These are phyloP conservation scores for Eudyptes chrysolophus DNA, from an alignment of 2,113 vertebrate genomes.

Conservation along the genomic window DNA sequence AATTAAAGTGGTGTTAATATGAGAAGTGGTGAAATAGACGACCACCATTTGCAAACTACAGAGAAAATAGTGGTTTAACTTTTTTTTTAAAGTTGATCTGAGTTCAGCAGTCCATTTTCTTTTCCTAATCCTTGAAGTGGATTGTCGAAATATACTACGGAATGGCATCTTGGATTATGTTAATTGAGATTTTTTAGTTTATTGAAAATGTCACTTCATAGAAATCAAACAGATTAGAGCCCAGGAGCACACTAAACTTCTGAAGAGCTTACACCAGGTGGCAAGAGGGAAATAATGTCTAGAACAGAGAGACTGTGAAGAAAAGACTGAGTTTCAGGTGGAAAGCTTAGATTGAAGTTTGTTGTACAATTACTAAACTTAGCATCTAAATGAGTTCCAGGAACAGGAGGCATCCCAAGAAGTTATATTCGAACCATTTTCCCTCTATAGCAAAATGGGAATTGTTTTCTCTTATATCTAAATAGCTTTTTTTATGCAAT, in stretches of 20 bases:
- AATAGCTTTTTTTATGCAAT: not conserved
- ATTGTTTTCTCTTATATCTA: not conserved
- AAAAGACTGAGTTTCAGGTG: not conserved
- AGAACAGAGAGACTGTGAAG: not conserved
- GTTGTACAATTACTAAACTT: not conserved
- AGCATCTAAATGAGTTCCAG: not conserved
- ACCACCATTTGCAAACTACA: not conserved
- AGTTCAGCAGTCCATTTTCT: not conserved
- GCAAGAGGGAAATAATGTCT: not conserved
- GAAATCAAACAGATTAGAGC: conserved; percentile 3
- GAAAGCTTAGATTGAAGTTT: not conserved
- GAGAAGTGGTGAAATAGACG: not conserved
- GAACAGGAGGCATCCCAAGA: not conserved
- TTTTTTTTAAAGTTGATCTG: not conserved
- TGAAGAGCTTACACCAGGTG: not conserved
- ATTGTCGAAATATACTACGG: not conserved
- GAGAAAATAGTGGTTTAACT: not conserved
- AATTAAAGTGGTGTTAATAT: not conserved
- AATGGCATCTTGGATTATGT: conserved; percentile 42
- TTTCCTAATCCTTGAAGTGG: not conserved
- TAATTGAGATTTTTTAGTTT: conserved; percentile 43
- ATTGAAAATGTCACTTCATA: conserved; percentile 23
- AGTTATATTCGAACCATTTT: not conserved
- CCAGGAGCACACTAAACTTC: not conserved
- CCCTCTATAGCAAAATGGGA: not conserved